These are phyloP conservation scores for Xerus rutilus DNA, from an alignment of 2,797 vertebrate species.

Conservation along the genomic window DNA sequence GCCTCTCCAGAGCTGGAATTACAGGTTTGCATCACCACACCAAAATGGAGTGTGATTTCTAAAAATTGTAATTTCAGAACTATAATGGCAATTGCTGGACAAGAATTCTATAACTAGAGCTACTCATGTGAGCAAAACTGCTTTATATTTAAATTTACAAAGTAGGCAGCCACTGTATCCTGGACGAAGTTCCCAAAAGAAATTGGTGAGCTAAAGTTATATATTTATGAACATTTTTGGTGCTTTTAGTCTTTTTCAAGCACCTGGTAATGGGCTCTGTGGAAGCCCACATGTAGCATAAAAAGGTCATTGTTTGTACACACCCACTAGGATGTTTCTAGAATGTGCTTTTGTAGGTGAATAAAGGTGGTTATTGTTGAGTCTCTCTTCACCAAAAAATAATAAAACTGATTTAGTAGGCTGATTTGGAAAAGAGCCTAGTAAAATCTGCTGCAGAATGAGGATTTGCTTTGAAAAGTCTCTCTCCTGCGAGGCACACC, in stretches of 20 bases:
- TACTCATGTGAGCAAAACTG: background rate
- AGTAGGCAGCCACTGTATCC: background rate
- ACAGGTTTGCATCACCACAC: no score
- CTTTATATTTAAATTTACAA: background rate
- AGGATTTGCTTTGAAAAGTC: slow-evolving; percentile 29
- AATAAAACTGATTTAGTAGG: slow-evolving; percentile 70
- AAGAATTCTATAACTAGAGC: background rate
- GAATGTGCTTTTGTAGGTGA: slow-evolving; percentile 66
- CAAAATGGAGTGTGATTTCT: background rate
- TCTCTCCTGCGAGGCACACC: background rate
- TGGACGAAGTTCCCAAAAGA: slow-evolving; percentile 29
- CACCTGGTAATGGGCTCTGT: slow-evolving; percentile 59
- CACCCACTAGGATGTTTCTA: slow-evolving; percentile 49
- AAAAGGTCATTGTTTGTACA: slow-evolving; percentile 68
- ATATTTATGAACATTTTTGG: background rate
- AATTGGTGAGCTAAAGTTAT: background rate
- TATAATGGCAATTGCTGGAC: background rate
- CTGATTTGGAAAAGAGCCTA: slow-evolving; percentile 71
- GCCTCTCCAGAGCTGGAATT: no score
- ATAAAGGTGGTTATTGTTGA: slow-evolving; percentile 78
- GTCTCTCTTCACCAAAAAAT: slow-evolving; percentile 78
- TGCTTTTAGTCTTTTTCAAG: slow-evolving; percentile 30
- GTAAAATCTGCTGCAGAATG: slow-evolving; percentile 23
- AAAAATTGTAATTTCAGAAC: background rate
- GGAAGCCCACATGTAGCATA: background rate